Percentiles rank a stretch among this genome's conserved stretches.
phyloP scores from a whole-genome alignment of 2,888 invertebrate species.

The Corythucha ciliata region DNA sequence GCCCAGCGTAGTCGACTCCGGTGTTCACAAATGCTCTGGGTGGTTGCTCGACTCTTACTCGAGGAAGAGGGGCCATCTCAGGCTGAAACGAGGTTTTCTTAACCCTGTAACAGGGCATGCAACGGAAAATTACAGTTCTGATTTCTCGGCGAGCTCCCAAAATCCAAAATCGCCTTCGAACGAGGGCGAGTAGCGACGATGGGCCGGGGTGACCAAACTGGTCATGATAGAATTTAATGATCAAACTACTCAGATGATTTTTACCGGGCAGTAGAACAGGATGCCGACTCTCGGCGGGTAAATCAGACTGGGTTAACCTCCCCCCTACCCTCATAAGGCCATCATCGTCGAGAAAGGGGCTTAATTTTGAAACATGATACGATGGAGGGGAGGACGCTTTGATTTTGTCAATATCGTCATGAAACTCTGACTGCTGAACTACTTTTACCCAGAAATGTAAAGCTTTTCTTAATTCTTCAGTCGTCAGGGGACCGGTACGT shows the following conservation, averaged over 20 bases:
- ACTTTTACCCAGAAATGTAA: neutral
- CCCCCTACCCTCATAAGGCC: slow-evolving; percentile 29
- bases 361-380: neutral
- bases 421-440: neutral
- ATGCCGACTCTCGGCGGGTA: slow-evolving; percentile 12
- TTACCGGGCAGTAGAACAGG: slow-evolving; percentile 24
- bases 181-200: slow-evolving; percentile 8
- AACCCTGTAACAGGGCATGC: slow-evolving; percentile 19
- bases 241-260: slow-evolving; percentile 11
- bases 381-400: neutral
- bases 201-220: slow-evolving; percentile 23
- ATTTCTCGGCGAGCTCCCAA: slow-evolving; percentile 16
- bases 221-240: slow-evolving; percentile 23
- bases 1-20: slow-evolving; percentile 28
- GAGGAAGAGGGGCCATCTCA: slow-evolving; percentile 26
- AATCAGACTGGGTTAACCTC: slow-evolving; percentile 7
- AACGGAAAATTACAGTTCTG: neutral
- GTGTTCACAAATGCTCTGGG: slow-evolving; percentile 10
- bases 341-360: slow-evolving; percentile 22
- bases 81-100: slow-evolving; percentile 12
- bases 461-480: neutral
- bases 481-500: neutral
- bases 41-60: slow-evolving; percentile 13
- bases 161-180: slow-evolving; percentile 24
- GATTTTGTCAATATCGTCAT: neutral